Evolutionary conservation across 1,140 invertebrate species (phyloP), one percentile per base, ranked within the genome.

Genomic region (Polyergus mexicanus): DNA sequence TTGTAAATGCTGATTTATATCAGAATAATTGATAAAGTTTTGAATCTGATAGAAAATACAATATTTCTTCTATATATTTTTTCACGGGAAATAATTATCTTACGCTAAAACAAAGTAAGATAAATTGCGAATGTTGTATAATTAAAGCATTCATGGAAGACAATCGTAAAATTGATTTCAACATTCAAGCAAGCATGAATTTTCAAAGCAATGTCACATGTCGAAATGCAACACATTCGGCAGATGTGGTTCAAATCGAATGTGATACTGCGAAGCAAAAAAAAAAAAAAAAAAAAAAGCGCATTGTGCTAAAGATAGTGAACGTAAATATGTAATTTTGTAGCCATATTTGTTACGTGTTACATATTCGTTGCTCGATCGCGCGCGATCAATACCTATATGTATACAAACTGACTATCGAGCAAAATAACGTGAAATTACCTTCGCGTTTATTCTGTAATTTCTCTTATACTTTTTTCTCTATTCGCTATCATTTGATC

Each of bases 341-440:
- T 65, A 32, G 19, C 32, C 16, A 69, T 63, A 38, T 38, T 69
- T 69, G 63, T 69, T 80, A 69, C 77, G 77, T 80, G 35, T 32
- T 16, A 65, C 44, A n/a, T n/a, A 78, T 80, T 80, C 76, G 51
- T 78, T 22, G 76, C 32, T 68, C 11, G 77, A 80, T 80, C 77
- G 62, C 32, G 16, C 47, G 22, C 63, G 76, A 78, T 78, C 63
- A 35, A 56, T 78, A 78, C n/a, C 63, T 51, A 38, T 66, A 66
- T 41, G 8, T 76, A 47, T 63, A 41, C 16, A 19, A 47, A 56
- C 32, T 25, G 35, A 44, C 44, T 6, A 47, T 58, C 47, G 65
- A 51, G 32, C n/a, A 51, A 62, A 44, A 66, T 69, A 80, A 35
- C 51, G 65, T 69, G 51, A 80, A 80, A 80, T 80, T 80, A 80